These are phyloP conservation scores for Dasyornis broadbenti DNA, from an alignment of 2,113 vertebrate genomes.

Conservation along the genomic window DNA sequence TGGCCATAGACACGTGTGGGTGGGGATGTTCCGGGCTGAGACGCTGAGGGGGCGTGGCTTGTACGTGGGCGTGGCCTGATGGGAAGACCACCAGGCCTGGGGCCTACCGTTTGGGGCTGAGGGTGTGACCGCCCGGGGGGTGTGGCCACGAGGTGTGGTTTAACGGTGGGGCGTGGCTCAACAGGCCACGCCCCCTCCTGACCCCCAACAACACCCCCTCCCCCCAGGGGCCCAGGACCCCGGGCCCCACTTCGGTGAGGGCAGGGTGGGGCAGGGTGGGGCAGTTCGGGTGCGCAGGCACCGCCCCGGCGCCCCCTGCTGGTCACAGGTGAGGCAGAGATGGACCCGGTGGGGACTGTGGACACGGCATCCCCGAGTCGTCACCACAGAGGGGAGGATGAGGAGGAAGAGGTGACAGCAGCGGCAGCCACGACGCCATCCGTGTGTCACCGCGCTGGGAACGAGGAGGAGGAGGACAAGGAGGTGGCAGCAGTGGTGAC, in stretches of 20 bases:
- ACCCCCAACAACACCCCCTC: neutral
- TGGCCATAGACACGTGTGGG: no score
- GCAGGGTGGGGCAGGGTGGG: neutral
- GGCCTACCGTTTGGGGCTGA: no score
- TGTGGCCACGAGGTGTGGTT: no score
- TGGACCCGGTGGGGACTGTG: rapidly evolving
- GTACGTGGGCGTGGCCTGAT: neutral
- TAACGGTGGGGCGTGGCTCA: neutral
- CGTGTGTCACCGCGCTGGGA: neutral
- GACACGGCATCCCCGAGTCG: rapidly evolving
- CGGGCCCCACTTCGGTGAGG: neutral
- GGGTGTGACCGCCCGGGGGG: no score
- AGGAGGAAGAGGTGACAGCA: neutral
- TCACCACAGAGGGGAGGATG: neutral
- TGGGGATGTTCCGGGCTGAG: neutral
- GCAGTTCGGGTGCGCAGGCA: neutral
- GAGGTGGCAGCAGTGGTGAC: neutral
- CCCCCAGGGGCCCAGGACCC: neutral
- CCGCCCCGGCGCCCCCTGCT: neutral
- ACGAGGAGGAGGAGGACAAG: neutral
- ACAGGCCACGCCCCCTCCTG: neutral
- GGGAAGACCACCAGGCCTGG: neutral
- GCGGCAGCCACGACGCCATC: neutral
- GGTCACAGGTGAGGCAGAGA: neutral
- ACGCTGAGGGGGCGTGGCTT: neutral